These are phyloP conservation scores for Euplagia quadripunctaria DNA, from an alignment of 2,888 invertebrate genomes.

Conservation along the genomic window DNA sequence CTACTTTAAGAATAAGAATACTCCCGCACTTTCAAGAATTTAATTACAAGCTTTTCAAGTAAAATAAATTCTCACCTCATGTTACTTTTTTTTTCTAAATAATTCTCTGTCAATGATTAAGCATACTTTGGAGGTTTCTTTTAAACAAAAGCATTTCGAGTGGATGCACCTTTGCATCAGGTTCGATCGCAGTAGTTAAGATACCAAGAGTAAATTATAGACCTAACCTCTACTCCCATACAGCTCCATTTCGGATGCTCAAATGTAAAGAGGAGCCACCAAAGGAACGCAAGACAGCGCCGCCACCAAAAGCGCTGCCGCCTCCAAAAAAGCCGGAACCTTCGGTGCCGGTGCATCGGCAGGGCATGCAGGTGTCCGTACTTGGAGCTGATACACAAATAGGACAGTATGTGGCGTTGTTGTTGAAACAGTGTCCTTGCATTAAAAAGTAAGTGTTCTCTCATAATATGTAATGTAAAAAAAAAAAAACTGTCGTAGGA, in stretches of 20 bases:
- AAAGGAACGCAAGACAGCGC: slow-evolving; percentile 40
- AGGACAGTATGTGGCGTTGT: slow-evolving; percentile 81
- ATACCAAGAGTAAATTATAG: neutral
- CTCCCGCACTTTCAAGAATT: no score
- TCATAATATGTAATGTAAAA: neutral
- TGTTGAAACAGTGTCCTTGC: slow-evolving; percentile 86
- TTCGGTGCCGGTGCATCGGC: slow-evolving; percentile 63
- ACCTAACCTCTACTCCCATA: neutral
- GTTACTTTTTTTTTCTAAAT: no score
- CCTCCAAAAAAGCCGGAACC: slow-evolving; percentile 56
- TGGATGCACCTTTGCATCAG: neutral
- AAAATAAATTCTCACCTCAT: no score
- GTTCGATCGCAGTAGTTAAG: neutral
- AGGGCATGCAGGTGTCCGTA: slow-evolving; percentile 79
- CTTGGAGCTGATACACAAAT: slow-evolving; percentile 85
- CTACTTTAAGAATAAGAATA: no score
- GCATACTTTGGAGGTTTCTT: neutral
- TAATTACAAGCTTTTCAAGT: neutral
- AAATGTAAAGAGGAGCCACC: slow-evolving; percentile 51
- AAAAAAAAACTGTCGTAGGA: no score
- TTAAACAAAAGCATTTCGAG: neutral
- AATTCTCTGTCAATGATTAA: no score
- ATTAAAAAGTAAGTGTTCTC: slow-evolving; percentile 75
- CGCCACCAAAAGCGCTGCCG: slow-evolving; percentile 62
- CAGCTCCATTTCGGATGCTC: slow-evolving; percentile 78